These are phyloP conservation scores for Hypena proboscidalis DNA, from an alignment of 2,888 invertebrate species.

Conservation along the genomic window DNA sequence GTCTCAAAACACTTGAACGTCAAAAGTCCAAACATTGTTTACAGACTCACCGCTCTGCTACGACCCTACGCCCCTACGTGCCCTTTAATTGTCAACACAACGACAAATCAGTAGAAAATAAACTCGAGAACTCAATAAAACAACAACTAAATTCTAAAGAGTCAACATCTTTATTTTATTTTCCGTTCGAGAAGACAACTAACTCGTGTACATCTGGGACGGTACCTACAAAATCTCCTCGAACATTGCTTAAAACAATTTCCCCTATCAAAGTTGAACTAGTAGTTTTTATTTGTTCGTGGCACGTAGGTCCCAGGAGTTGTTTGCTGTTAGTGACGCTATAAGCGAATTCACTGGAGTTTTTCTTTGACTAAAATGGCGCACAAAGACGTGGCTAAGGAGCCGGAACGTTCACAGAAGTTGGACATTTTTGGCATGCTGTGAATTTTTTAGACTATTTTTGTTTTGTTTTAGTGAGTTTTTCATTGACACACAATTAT, in stretches of 20 bases:
- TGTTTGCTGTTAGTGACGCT: constrained; percentile 70
- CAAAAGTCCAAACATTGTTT: too few species aligned
- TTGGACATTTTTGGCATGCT: too few species aligned
- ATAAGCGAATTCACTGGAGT: constrained; percentile 70
- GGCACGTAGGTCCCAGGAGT: constrained; percentile 70
- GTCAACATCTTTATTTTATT: constrained; percentile 45
- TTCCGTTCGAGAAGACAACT: constrained; percentile 42
- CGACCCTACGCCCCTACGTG: too few species aligned
- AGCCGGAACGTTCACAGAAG: too few species aligned
- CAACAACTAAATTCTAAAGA: constrained; percentile 30
- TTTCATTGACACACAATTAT: too few species aligned
- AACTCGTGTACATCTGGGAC: constrained; percentile 50
- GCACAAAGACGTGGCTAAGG: constrained; percentile 8
- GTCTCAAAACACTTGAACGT: too few species aligned
- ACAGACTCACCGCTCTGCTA: too few species aligned
- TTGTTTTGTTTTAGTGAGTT: too few species aligned
- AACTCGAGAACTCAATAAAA: constrained; percentile 34
- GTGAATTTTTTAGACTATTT: too few species aligned
- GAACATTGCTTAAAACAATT: constrained; percentile 73
- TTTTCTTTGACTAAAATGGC: constrained; percentile 53
- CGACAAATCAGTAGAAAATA: constrained; percentile 25
- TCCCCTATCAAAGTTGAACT: constrained; percentile 70
- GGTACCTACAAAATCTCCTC: constrained; percentile 64
- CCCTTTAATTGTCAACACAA: neutral
- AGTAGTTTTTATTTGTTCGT: constrained; percentile 72